phyloP scores from a whole-genome alignment of 2,797 vertebrate species.

The Diplodus sargus region DNA sequence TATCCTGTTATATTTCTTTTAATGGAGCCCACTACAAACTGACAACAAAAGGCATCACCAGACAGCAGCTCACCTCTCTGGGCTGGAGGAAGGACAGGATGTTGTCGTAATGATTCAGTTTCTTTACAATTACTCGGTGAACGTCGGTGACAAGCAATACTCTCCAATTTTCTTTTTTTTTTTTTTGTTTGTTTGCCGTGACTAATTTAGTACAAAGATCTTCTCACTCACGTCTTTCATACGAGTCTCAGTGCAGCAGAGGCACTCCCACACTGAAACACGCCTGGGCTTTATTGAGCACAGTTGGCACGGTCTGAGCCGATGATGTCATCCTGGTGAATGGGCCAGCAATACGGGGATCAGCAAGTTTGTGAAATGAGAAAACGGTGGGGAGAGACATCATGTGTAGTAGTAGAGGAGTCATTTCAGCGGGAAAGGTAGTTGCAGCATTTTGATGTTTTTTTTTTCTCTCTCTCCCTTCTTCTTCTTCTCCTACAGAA shows the following conservation, averaged over 20 bases:
- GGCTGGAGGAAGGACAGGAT: slow-evolving; percentile 10
- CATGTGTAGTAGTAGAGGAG: slow-evolving; percentile 49
- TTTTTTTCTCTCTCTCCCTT: not conserved
- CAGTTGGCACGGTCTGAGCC: slow-evolving; percentile 75
- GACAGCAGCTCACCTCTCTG: slow-evolving; percentile 13
- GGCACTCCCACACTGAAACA: slow-evolving; percentile 78
- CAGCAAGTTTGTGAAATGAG: slow-evolving; percentile 81
- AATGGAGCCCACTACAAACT: not conserved
- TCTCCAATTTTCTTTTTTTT: slow-evolving; percentile 29
- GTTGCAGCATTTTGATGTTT: slow-evolving; percentile 29
- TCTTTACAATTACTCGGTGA: slow-evolving; percentile 40
- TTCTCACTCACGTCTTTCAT: slow-evolving; percentile 72
- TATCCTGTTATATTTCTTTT: not conserved
- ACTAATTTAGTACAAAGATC: slow-evolving; percentile 73
- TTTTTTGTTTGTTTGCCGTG: slow-evolving; percentile 38
- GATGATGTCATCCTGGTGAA: slow-evolving; percentile 82
- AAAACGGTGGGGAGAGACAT: slow-evolving; percentile 57
- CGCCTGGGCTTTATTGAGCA: slow-evolving; percentile 79
- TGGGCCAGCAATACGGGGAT: slow-evolving; percentile 74
- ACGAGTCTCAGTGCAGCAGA: slow-evolving; percentile 69
- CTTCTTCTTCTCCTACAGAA: not conserved
- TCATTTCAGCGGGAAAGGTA: slow-evolving; percentile 49
- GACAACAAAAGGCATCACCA: slow-evolving; percentile 20
- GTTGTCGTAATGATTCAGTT: slow-evolving; percentile 41
- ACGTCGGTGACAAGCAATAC: slow-evolving; percentile 47